Evolutionary conservation across 2,888 invertebrate genomes (phyloP).

Genomic region (Temnothorax rugatulus): DNA sequence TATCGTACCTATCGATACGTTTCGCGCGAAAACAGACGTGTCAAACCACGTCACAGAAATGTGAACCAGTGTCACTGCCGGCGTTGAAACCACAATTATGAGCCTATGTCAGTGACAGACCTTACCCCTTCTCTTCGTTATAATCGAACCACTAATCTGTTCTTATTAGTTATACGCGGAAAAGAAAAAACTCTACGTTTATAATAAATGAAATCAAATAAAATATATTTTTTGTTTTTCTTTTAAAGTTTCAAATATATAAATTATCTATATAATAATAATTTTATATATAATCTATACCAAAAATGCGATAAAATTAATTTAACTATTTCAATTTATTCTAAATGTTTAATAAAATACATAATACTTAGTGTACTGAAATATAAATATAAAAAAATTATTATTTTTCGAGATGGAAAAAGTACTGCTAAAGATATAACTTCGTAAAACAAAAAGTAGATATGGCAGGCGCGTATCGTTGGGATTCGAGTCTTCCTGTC

Average conservation of each 20-base stretch:
- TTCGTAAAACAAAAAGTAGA: background rate
- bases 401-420: background rate
- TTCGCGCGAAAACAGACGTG: conserved; percentile 34
- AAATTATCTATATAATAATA: too few species aligned
- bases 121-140: background rate
- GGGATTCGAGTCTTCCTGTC: conserved; percentile 1
- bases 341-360: background rate
- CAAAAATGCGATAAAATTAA: background rate
- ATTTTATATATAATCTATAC: too few species aligned
- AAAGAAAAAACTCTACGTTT: background rate
- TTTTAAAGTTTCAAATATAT: too few species aligned
- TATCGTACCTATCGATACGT: conserved; percentile 20
- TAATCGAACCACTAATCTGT: background rate
- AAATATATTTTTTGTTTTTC: too few species aligned
- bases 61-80: background rate
- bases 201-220: conserved; percentile 15
- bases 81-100: conserved; percentile 37
- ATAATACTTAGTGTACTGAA: background rate
- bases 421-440: background rate
- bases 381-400: background rate
- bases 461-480: background rate
- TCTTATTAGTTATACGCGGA: background rate
- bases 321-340: background rate
- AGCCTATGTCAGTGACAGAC: conserved; percentile 26
- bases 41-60: conserved; percentile 30